A percentile compares a stretch with the other conserved stretches of the same genome.
These are phyloP conservation scores for Choristoneura rosaceana DNA, from an alignment of 2,888 invertebrate species.

Conservation along the genomic window DNA sequence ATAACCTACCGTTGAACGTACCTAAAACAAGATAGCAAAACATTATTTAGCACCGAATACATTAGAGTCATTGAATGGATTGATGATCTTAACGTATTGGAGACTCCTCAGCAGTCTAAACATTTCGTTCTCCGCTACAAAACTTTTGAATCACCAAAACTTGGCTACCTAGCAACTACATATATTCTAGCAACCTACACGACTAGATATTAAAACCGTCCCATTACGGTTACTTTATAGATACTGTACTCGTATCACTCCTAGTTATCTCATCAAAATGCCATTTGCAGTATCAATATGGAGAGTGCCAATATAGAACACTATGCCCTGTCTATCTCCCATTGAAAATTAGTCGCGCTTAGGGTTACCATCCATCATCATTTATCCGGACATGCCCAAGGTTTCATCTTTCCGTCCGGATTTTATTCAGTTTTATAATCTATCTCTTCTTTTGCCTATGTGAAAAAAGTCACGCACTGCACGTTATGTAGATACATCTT, in stretches of 20 bases:
- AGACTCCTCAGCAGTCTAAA: background rate
- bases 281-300: slow-evolving; percentile 2
- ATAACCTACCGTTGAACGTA: background rate
- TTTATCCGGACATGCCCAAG: background rate
- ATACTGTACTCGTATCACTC: background rate
- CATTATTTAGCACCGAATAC: background rate
- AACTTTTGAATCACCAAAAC: background rate
- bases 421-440: no score
- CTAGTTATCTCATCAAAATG: slow-evolving; percentile 2
- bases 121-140: background rate
- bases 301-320: background rate
- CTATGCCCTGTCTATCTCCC: background rate
- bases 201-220: background rate
- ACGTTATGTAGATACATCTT: no score
- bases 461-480: no score
- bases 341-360: background rate
- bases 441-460: no score
- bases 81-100: background rate
- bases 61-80: background rate
- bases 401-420: background rate
- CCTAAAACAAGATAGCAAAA: background rate
- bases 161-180: no score
- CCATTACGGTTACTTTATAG: background rate
- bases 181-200: no score
- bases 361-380: background rate